Evolutionary conservation across 2,113 vertebrate species (phyloP).

Genomic region (Motacilla tschutschensis): DNA sequence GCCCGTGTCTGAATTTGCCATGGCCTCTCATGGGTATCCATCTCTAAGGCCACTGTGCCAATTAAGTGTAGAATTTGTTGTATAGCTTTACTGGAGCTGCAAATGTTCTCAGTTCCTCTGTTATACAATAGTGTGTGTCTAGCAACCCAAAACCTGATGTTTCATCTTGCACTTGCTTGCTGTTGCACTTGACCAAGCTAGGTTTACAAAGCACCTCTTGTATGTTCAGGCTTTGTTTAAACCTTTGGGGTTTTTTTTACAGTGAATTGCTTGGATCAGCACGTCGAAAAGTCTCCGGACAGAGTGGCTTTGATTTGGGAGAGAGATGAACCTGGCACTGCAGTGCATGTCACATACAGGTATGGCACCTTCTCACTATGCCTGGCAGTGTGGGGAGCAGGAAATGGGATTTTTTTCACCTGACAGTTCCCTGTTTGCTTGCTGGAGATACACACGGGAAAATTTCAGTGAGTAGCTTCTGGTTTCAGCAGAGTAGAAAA

Average conservation of each 20-base stretch:
- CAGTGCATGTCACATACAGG: conserved; percentile 90
- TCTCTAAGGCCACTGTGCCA: neutral
- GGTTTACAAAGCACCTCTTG: neutral
- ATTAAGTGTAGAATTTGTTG: neutral
- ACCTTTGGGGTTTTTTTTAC: conserved; percentile 34
- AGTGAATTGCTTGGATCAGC: conserved; percentile 95
- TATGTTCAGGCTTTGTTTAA: neutral
- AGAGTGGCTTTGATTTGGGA: conserved; percentile 94
- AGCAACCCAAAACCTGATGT: neutral
- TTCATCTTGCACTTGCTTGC: neutral
- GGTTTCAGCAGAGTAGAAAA: neutral
- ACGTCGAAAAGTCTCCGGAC: conserved; percentile 80
- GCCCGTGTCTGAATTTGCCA: neutral
- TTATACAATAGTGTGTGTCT: neutral
- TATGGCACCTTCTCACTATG: conserved; percentile 12
- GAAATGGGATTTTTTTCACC: neutral
- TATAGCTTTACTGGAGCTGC: neutral
- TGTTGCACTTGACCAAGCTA: neutral
- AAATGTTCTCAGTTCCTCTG: neutral
- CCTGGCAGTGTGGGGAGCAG: neutral
- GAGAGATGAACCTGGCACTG: conserved; percentile 88
- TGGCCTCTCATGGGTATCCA: neutral
- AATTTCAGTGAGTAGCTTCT: neutral
- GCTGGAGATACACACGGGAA: neutral
- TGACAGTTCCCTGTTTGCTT: neutral